Percentiles rank a stretch among this genome's conserved stretches.
Conservation (phyloP, 2,113 vertebrate genomes). For the Gymnarchus niloticus region DNA sequence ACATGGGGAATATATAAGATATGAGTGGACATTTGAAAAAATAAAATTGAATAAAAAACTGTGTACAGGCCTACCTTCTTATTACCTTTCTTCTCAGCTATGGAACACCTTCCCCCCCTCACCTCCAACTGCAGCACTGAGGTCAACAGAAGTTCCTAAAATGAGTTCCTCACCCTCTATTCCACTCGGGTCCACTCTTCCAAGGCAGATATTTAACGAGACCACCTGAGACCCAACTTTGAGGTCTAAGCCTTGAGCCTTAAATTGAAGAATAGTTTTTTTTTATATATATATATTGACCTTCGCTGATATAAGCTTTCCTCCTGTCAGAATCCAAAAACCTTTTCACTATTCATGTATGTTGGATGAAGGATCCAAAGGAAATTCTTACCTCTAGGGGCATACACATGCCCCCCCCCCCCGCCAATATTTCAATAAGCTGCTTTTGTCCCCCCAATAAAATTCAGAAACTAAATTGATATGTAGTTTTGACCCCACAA, state of each 20-base stretch:
- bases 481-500: too few relatives aligned
- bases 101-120: not conserved
- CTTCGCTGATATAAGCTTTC: not conserved
- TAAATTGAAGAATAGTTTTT: not conserved
- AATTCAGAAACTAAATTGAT: too few relatives aligned
- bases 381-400: too few relatives aligned
- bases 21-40: not conserved
- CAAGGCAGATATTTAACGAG: not conserved
- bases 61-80: not conserved
- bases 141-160: not conserved
- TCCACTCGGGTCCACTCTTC: not conserved
- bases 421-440: too few relatives aligned
- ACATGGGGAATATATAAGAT: not conserved
- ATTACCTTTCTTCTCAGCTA: not conserved
- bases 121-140: too few relatives aligned
- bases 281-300: too few relatives aligned
- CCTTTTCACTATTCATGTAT: not conserved
- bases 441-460: too few relatives aligned
- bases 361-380: not conserved
- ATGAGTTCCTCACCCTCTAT: not conserved
- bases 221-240: not conserved
- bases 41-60: not conserved
- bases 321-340: not conserved
- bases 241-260: not conserved
- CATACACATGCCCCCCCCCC: too few relatives aligned